These are phyloP conservation scores for Zhengitettix transpicula DNA, from an alignment of 2,888 invertebrate species.

Conservation along the genomic window DNA sequence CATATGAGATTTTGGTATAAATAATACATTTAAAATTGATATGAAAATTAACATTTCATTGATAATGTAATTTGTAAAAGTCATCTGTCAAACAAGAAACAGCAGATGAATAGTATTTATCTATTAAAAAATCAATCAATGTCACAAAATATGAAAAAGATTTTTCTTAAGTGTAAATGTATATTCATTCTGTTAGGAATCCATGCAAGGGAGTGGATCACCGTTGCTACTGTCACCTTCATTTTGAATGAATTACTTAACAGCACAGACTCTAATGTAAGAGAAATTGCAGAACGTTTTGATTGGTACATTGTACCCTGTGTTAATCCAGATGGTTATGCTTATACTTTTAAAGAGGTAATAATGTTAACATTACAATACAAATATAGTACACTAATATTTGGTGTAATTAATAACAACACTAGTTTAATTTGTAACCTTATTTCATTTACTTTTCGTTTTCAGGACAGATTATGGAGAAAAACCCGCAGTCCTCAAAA, in stretches of 20 bases:
- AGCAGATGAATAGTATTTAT: no score
- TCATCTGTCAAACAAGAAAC: no score
- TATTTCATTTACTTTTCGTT: no score
- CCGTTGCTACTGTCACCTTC: slow-evolving; percentile 49
- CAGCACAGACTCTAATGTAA: slow-evolving; percentile 34
- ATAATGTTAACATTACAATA: not conserved
- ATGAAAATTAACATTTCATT: no score
- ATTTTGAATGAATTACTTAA: slow-evolving; percentile 53
- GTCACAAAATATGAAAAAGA: no score
- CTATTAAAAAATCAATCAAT: no score
- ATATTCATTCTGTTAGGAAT: slow-evolving; percentile 19
- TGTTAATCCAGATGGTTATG: slow-evolving; percentile 60
- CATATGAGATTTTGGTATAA: no score
- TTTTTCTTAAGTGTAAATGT: no score
- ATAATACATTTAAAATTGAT: no score
- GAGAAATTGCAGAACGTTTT: slow-evolving; percentile 41
- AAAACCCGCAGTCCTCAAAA: not conserved
- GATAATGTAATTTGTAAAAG: no score
- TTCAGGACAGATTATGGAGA: not conserved
- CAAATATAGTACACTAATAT: not conserved
- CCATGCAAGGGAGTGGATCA: slow-evolving; percentile 55
- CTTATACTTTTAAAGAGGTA: slow-evolving; percentile 32
- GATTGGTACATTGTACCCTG: slow-evolving; percentile 64
- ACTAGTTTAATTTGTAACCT: no score
- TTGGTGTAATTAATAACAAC: not conserved